phyloP scores from a whole-genome alignment of 2,888 invertebrate genomes.

The Helicoverpa assulta region DNA sequence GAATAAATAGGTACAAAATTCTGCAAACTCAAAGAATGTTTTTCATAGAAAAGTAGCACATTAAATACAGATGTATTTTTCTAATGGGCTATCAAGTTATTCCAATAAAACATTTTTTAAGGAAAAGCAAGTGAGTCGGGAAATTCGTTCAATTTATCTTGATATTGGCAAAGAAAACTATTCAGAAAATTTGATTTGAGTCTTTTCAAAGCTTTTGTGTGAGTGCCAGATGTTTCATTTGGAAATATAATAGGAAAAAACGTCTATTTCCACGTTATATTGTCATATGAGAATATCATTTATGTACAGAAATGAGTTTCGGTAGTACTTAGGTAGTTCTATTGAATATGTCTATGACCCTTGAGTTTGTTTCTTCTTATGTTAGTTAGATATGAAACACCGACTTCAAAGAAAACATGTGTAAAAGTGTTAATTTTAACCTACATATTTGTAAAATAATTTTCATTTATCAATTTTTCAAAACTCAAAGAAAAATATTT shows the following conservation, averaged over 20 bases:
- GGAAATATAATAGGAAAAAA: not conserved
- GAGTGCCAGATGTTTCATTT: conserved; percentile 33
- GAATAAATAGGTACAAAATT: not conserved
- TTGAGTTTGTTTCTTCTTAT: too few species aligned
- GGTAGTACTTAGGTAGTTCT: too few species aligned
- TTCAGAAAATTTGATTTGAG: conserved; percentile 36
- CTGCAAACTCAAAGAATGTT: not conserved
- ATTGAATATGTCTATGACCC: too few species aligned
- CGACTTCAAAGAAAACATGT: too few species aligned
- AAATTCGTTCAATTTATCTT: conserved; percentile 44
- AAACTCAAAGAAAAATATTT: too few species aligned
- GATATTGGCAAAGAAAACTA: conserved; percentile 30
- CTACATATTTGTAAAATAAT: too few species aligned
- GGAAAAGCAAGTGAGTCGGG: conserved; percentile 4
- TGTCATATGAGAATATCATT: not conserved
- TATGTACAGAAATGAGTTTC: too few species aligned
- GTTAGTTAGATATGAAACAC: too few species aligned
- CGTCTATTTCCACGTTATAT: not conserved
- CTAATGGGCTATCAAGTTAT: conserved; percentile 6
- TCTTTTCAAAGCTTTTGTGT: conserved; percentile 34
- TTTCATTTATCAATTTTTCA: too few species aligned
- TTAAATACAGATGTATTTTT: conserved; percentile 5
- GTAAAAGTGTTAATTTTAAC: too few species aligned
- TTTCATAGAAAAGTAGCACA: conserved; percentile 4
- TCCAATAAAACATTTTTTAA: conserved; percentile 1